Percentiles rank a stretch among this genome's conserved stretches.
phyloP scores from a whole-genome alignment of 2,888 invertebrate genomes.

The Chalcosyrphus nemorum region DNA sequence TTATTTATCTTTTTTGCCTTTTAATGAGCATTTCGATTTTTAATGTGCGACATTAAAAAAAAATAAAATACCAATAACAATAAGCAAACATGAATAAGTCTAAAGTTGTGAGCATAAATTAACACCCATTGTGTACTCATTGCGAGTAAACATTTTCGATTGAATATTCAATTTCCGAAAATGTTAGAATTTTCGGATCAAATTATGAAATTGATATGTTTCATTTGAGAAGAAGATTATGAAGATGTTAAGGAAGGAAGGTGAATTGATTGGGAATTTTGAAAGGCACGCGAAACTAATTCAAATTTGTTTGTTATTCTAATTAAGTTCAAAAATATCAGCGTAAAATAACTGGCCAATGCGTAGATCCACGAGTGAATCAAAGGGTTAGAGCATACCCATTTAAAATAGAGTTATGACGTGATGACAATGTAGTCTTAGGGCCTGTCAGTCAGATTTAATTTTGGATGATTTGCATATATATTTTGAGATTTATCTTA shows the following conservation, averaged over 20 bases:
- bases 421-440: not conserved
- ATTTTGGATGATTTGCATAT: no score
- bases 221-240: not conserved
- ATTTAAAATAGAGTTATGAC: not conserved
- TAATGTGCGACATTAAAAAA: not conserved
- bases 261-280: not conserved
- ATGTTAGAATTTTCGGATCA: not conserved
- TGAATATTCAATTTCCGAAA: slow-evolving; percentile 14
- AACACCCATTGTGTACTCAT: not conserved
- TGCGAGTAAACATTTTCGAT: not conserved
- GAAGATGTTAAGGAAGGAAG: not conserved
- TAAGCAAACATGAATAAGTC: not conserved
- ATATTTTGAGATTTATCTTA: no score
- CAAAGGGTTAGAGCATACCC: not conserved
- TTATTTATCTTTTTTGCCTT: not conserved
- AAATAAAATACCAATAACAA: not conserved
- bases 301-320: not conserved
- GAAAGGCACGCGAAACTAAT: not conserved
- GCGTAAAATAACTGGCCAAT: not conserved
- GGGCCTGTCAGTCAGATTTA: not conserved
- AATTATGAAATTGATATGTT: not conserved
- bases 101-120: not conserved
- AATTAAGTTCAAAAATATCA: not conserved
- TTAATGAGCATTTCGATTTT: not conserved
- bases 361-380: not conserved